These are phyloP conservation scores for Tonatia bakeri DNA, from an alignment of 2,113 vertebrate species.

Conservation along the genomic window DNA sequence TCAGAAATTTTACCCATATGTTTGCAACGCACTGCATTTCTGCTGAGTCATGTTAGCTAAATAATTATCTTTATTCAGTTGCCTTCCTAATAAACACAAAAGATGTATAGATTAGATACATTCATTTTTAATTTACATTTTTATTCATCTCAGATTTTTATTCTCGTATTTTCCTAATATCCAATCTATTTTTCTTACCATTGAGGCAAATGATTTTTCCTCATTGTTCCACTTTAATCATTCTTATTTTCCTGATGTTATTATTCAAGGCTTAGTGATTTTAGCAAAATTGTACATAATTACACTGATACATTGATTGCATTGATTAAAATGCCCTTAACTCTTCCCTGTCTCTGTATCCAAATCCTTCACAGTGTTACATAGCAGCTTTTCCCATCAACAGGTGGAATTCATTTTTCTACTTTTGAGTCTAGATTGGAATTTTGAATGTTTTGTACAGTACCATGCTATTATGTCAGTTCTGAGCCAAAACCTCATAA, in stretches of 20 bases:
- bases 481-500: not conserved
- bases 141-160: not conserved
- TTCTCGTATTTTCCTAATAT: constrained; percentile 1
- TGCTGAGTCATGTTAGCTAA: not conserved
- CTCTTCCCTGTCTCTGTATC: not conserved
- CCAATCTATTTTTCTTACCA: not conserved
- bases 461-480: not conserved
- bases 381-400: not conserved
- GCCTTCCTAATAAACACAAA: not conserved
- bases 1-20: not conserved
- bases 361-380: not conserved
- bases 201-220: not conserved
- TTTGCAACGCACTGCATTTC: not conserved
- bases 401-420: not conserved
- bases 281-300: constrained; percentile 5
- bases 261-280: not conserved
- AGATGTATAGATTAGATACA: not conserved
- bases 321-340: not conserved
- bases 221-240: not conserved
- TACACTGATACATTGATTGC: not conserved
- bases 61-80: not conserved
- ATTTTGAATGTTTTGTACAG: not conserved
- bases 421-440: not conserved
- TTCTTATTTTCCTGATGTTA: constrained; percentile 19
- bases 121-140: not conserved